Conservation (phyloP, 1,140 invertebrate species). For the Sycophila sp. region DNA sequence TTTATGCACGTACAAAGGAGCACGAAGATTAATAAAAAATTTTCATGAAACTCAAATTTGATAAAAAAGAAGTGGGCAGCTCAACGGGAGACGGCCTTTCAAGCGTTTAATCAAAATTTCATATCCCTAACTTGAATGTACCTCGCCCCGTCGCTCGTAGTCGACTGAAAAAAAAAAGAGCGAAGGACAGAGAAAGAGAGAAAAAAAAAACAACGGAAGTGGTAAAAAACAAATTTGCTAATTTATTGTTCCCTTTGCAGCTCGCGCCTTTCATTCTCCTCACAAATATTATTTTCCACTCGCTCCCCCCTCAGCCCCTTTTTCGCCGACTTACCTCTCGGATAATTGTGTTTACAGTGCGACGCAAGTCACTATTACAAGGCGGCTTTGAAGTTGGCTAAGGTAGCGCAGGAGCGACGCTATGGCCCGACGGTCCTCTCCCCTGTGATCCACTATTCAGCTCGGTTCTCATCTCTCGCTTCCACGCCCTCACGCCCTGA, state of each 20-base stretch:
- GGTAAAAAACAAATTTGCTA: not conserved
- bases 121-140: not conserved
- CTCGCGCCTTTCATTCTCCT: not conserved
- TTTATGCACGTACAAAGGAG: too few species aligned
- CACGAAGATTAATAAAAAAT: too few species aligned
- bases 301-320: not conserved
- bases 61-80: too few species aligned
- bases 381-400: conserved; percentile 17
- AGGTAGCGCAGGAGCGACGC: not conserved
- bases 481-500: too few species aligned
- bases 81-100: not conserved
- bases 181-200: not conserved
- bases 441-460: conserved; percentile 14
- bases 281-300: conserved; percentile 19
- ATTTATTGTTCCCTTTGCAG: conserved; percentile 12
- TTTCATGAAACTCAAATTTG: too few species aligned
- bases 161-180: not conserved
- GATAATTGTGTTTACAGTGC: conserved; percentile 29
- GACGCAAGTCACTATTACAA: conserved; percentile 20
- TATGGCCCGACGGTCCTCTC: not conserved
- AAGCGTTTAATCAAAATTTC: conserved; percentile 8
- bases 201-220: not conserved
- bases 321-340: not conserved
- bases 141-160: too few species aligned
- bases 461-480: not conserved